Percentiles rank a stretch among this genome's conserved stretches.
Evolutionary conservation across 2,797 vertebrate species (phyloP).

Genomic region (Gymnothorax reevesii): DNA sequence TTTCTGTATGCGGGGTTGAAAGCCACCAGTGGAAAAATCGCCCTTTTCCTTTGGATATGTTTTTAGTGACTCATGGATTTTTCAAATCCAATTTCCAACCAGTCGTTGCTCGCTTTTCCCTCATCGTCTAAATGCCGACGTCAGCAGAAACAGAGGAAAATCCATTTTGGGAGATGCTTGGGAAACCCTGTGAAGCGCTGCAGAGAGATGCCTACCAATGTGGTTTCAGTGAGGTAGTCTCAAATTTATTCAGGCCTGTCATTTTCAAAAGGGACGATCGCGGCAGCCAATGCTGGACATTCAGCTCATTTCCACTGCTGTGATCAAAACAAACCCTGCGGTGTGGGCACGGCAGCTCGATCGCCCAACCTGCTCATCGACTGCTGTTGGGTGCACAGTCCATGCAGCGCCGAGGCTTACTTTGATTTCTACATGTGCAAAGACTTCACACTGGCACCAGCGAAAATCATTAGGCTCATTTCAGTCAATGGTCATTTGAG

Average conservation of each 20-base stretch:
- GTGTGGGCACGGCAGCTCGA: constrained; percentile 25
- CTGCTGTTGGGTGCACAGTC: constrained; percentile 4
- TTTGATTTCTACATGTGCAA: constrained; percentile 49
- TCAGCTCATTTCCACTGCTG: constrained; percentile 29
- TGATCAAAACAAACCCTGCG: constrained; percentile 23
- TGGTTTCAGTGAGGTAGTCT: constrained; percentile 48
- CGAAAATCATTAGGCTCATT: constrained; percentile 27
- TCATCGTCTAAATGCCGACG: neutral
- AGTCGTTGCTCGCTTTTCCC: neutral
- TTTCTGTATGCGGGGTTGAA: neutral
- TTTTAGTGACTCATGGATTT: neutral
- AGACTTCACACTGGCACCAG: constrained; percentile 20
- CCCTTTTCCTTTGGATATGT: neutral
- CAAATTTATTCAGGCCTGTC: constrained; percentile 61
- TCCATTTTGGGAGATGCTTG: constrained; percentile 17
- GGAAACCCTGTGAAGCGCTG: constrained; percentile 31
- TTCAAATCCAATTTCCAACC: neutral
- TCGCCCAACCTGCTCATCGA: neutral
- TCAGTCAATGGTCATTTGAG: constrained; percentile 13
- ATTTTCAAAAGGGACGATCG: constrained; percentile 56
- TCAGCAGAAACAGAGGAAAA: constrained; percentile 3
- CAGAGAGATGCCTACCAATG: constrained; percentile 48
- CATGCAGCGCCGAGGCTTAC: constrained; percentile 48
- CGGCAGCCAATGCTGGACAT: constrained; percentile 52
- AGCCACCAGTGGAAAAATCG: neutral